phyloP scores from a whole-genome alignment of 2,797 vertebrate genomes.

The Cirrhinus molitorella region DNA sequence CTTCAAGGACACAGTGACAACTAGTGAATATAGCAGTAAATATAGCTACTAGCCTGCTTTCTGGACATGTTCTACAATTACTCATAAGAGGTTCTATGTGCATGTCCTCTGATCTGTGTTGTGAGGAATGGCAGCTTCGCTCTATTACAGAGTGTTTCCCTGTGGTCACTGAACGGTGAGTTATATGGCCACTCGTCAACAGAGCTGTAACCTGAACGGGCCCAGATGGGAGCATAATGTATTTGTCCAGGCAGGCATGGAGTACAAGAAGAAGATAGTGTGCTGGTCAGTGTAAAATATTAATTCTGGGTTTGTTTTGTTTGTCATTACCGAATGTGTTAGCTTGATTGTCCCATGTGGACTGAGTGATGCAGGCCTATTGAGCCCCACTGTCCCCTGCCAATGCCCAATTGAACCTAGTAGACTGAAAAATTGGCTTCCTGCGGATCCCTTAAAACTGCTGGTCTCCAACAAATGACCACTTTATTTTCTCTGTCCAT shows the following conservation, averaged over 20 bases:
- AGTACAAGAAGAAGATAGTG: conserved; percentile 66
- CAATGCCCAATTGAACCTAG: not conserved
- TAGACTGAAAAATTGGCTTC: not conserved
- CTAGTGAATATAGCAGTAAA: conserved; percentile 7
- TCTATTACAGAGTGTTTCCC: conserved; percentile 25
- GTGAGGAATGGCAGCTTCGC: conserved; percentile 9
- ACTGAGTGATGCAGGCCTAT: not conserved
- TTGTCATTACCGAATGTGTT: not conserved
- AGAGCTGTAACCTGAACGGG: conserved; percentile 52
- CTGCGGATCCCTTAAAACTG: not conserved
- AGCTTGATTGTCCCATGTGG: conserved; percentile 53
- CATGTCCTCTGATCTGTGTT: conserved; percentile 35
- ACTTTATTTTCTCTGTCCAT: not conserved
- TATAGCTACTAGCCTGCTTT: not conserved
- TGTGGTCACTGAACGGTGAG: conserved; percentile 14
- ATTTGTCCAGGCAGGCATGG: conserved; percentile 67
- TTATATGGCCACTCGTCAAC: conserved; percentile 35
- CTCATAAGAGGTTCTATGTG: not conserved
- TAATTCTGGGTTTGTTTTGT: conserved; percentile 72
- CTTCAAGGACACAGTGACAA: conserved; percentile 13
- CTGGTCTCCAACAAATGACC: not conserved
- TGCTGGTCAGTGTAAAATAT: conserved; percentile 72
- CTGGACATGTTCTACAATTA: conserved; percentile 1
- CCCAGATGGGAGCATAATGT: conserved; percentile 60
- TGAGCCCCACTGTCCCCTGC: not conserved